These are phyloP conservation scores for Oscheius onirici DNA, from an alignment of 2,888 invertebrate genomes.

Conservation along the genomic window DNA sequence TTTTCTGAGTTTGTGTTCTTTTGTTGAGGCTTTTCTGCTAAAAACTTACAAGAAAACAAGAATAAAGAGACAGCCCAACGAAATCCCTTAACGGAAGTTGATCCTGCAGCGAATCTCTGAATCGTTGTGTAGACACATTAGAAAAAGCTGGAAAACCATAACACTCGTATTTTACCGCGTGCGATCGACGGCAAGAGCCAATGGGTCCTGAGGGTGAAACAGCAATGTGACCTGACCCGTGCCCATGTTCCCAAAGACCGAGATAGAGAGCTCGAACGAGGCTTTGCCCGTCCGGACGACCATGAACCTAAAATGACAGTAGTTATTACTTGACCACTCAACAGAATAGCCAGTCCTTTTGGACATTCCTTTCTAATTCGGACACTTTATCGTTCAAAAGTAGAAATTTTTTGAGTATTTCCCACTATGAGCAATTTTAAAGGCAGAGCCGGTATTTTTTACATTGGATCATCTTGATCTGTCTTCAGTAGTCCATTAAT, in stretches of 20 bases:
- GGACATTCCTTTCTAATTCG: too few species aligned
- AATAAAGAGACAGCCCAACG: constrained; percentile 54
- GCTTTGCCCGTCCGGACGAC: background rate
- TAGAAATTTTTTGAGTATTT: too few species aligned
- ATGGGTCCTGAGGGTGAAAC: constrained; percentile 34
- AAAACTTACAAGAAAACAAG: constrained; percentile 44
- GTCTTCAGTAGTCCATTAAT: constrained; percentile 5
- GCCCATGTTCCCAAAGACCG: background rate
- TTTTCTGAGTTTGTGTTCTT: constrained; percentile 29
- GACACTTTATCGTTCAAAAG: too few species aligned
- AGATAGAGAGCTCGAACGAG: constrained; percentile 22
- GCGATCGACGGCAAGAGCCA: constrained; percentile 28
- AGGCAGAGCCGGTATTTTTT: too few species aligned
- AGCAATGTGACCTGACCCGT: constrained; percentile 34
- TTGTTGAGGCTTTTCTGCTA: background rate
- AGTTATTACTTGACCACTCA: background rate
- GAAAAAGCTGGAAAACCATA: constrained; percentile 21
- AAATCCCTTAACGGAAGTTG: constrained; percentile 46
- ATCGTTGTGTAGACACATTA: background rate
- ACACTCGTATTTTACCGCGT: constrained; percentile 3
- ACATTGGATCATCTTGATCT: constrained; percentile 23
- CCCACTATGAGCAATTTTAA: too few species aligned
- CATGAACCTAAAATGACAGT: constrained; percentile 2
- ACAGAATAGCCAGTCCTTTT: too few species aligned
- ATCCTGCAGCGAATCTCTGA: constrained; percentile 25